Evolutionary conservation across 2,888 invertebrate genomes (phyloP), one percentile per base, ranked within the genome.

Genomic region (Atherix ibis): DNA sequence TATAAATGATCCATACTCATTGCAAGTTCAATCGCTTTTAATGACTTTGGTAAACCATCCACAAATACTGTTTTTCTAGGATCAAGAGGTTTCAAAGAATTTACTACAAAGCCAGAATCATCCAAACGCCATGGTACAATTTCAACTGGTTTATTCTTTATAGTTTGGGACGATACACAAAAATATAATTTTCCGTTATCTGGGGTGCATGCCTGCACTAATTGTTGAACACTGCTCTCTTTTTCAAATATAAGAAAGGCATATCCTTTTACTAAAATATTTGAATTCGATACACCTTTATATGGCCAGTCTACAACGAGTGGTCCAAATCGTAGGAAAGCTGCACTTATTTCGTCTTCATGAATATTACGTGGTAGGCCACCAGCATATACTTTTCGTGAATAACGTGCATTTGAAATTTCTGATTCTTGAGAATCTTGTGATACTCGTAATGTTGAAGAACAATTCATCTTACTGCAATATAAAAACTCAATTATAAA

Each of bases 271-370:
- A 95, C 95, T 52, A 95, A 95, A 65, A 97, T 97, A 64, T 95
- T 95, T 35, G 94, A 94, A 70, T 97, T 97, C 67, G 92, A 94
- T 63, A 97, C 97, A 18, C 95, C 95, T 67, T 97, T 97, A 66
- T 97, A 95, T 10, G 98, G 98, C 97, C 98, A 98, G 65, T 98
- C 97, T 43, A 98, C 95, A 47, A 95, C 89, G 50, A 98, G 68
- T 26, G 91, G 88, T 18, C 98, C 98, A 62, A 97, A 98, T 48
- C 92, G 80, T 38, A 92, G 76, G 67, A 98, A 98, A 58, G 95
- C 94, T 31, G 89, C 83, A 40, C 92, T 94, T 45, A 98, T 97
- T 66, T 97, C 97, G 65, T 95, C 97, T 71, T 97, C 97, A 55
- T 95, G 95, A 43, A 98, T 97, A 56, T 98, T 97, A 1, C 97